Base-by-base conservation (phyloP, 2,113 vertebrate genomes). In the Geococcyx californianus region DNA sequence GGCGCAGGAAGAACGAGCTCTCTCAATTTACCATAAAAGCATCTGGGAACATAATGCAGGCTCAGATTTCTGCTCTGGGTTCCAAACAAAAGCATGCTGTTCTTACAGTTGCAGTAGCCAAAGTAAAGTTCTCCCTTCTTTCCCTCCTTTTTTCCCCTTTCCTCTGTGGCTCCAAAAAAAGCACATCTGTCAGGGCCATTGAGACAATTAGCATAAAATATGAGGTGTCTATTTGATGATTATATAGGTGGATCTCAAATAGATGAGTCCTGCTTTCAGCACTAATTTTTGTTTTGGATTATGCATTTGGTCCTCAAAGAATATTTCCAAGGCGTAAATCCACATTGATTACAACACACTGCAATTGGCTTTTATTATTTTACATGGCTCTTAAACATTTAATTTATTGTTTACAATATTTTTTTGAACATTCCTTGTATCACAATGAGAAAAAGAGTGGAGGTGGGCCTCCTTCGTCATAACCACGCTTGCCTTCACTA, bases 111-210 rank as follows among this genome's bases (percentile, higher is more conserved):
- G 10, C 56, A 36, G 55, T 44, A 82, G 62, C 40, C 76, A 81
- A 80, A 13, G 51, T 87, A 68, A 86, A 74, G 21, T 70, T 92
- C 90, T 86, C 23, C 58, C 20, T 67, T 83, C n/a, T 83, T 84
- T 69, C 26, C 12, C 51, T 38, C 6, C 33, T 56, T 44, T 7
- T 33, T 64, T 44, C 7, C 51, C 26, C 31, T 82, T 38, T 67
- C 59, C 33, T 67, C 4, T 20, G 4, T 75, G 45, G 60, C 47
- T 94, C 64, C 34, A 92, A 59, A 74, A 74, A 90, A 52, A 44
- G 42, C 70, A 92, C 91, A 95, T 94, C 91, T 97, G 95, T 51
- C 95, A 96, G 85, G 64, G 6, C 76, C 26, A 89, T 90, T 87
- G 76, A 81, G 38, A 42, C 42, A 87, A 44, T 78, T 74, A 44